A percentile compares a stretch with the other conserved stretches of the same genome.
These are phyloP conservation scores for Tetraneura akinire DNA, from an alignment of 1,140 invertebrate species.

Conservation along the genomic window DNA sequence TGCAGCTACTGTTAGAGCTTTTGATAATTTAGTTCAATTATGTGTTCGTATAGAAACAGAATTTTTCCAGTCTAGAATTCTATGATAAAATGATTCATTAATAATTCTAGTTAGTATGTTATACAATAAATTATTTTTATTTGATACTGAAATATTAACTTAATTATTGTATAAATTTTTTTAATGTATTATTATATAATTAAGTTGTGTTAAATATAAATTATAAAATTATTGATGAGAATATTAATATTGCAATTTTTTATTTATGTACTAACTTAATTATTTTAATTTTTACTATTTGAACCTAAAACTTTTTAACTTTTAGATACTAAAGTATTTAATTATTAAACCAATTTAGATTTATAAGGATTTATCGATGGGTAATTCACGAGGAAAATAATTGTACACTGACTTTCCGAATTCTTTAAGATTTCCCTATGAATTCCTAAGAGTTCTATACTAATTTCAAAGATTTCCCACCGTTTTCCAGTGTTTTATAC, in stretches of 20 bases:
- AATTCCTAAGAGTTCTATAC: too few relatives aligned
- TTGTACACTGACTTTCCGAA: too few relatives aligned
- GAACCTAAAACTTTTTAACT: too few relatives aligned
- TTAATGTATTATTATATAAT: background rate
- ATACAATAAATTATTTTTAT: background rate
- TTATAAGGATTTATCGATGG: too few relatives aligned
- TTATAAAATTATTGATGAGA: background rate
- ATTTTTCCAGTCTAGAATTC: slow-evolving; percentile 65
- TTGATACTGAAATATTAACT: background rate
- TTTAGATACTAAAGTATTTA: too few relatives aligned
- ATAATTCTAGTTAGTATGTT: slow-evolving; percentile 2
- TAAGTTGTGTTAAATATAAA: background rate
- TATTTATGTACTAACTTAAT: too few relatives aligned
- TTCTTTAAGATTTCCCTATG: too few relatives aligned
- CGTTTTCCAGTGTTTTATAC: too few relatives aligned
- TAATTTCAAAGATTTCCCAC: too few relatives aligned
- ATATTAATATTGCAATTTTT: too few relatives aligned
- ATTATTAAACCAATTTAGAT: background rate
- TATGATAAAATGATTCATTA: slow-evolving; percentile 17
- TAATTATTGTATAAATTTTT: background rate
- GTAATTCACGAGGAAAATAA: too few relatives aligned
- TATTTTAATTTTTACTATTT: too few relatives aligned
- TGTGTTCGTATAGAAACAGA: slow-evolving; percentile 75
- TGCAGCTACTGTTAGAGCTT: slow-evolving; percentile 71
- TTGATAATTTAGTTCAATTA: slow-evolving; percentile 72